Conservation (phyloP, 2,888 invertebrate species). For the Lucinisca nassula region DNA sequence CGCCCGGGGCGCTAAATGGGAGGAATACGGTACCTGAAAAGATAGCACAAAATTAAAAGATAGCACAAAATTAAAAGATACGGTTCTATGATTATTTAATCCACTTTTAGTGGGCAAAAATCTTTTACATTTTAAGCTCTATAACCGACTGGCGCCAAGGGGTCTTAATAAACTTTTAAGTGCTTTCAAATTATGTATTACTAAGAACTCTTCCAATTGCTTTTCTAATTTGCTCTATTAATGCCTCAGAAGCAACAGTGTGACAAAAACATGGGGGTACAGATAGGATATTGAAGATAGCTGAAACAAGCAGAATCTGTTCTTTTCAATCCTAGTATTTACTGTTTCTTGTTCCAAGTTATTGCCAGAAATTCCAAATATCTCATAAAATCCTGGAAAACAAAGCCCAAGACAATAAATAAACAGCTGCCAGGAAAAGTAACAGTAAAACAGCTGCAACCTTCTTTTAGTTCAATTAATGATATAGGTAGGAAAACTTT, state of each 20-base stretch:
- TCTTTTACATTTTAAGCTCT: neutral
- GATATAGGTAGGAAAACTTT: too few species aligned
- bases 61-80: neutral
- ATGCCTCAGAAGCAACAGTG: too few species aligned
- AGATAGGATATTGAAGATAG: too few species aligned
- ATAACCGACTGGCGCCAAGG: neutral
- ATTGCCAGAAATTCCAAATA: neutral
- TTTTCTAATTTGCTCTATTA: too few species aligned
- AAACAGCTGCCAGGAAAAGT: neutral
- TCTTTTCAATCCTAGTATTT: neutral
- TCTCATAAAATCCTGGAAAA: neutral
- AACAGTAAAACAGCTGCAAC: neutral
- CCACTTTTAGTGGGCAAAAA: neutral
- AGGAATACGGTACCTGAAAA: too few species aligned
- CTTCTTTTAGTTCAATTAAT: neutral
- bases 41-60: too few species aligned
- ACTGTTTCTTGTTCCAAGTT: neutral
- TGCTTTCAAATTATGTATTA: neutral
- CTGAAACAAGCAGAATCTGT: too few species aligned
- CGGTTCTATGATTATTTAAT: neutral
- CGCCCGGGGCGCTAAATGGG: too few species aligned
- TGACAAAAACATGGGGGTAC: too few species aligned
- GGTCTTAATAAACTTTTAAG: neutral
- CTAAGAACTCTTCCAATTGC: too few species aligned
- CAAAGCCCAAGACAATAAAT: neutral